Evolutionary conservation across 35 echinoderm and acorn worm species (phyloP).

Genomic region (Chiridota heheva): DNA sequence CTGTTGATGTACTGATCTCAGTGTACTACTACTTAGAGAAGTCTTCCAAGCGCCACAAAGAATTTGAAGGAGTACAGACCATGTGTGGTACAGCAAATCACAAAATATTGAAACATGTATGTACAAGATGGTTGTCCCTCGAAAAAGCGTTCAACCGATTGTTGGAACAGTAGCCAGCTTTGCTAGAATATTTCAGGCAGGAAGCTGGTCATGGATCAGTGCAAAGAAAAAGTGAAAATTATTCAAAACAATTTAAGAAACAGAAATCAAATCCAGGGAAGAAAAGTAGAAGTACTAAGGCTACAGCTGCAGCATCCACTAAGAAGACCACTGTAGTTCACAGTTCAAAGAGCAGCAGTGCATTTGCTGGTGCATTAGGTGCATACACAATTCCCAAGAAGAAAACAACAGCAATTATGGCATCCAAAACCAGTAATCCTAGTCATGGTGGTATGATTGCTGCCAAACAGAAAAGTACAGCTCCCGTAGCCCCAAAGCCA

Average conservation of each 20-base stretch:
- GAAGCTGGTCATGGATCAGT: slow-evolving; percentile 26
- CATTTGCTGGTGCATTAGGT: not conserved
- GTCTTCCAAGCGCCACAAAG: slow-evolving; percentile 59
- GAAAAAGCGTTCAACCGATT: slow-evolving; percentile 33
- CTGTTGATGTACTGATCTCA: slow-evolving; percentile 50
- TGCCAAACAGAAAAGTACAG: not conserved
- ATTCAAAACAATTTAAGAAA: too few species aligned
- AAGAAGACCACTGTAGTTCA: not conserved
- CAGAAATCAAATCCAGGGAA: too few species aligned
- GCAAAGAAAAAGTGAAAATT: slow-evolving; percentile 31
- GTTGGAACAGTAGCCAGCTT: slow-evolving; percentile 38
- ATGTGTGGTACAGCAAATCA: slow-evolving; percentile 29
- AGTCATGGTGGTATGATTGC: too few species aligned
- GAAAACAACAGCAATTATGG: not conserved
- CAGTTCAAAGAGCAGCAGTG: slow-evolving; percentile 4
- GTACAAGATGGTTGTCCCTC: slow-evolving; percentile 33
- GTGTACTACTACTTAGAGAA: slow-evolving; percentile 75
- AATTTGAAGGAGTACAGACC: slow-evolving; percentile 41
- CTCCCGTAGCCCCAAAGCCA: slow-evolving; percentile 10
- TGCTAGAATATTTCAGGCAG: slow-evolving; percentile 35
- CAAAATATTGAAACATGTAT: slow-evolving; percentile 60
- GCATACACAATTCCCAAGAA: not conserved
- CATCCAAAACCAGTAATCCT: too few species aligned
- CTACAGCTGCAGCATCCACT: too few species aligned
- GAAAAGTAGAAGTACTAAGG: too few species aligned